A percentile compares a stretch with the other conserved stretches of the same genome.
Evolutionary conservation across 30 jellyfish, hydroid and myxozoan species (phyloP).

Genomic region (Aurelia coerulea): DNA sequence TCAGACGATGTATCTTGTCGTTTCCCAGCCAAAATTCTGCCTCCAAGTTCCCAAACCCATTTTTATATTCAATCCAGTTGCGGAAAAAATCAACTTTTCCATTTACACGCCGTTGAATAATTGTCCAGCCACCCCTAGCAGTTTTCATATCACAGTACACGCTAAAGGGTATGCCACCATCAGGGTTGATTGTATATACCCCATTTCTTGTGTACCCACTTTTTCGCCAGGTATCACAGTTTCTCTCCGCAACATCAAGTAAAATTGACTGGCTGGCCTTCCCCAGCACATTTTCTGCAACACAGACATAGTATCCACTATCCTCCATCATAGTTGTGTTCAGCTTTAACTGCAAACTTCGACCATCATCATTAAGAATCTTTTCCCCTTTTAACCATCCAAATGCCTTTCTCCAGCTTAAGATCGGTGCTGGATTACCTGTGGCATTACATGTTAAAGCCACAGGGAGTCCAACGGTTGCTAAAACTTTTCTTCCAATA

Average conservation of each 20-base stretch:
- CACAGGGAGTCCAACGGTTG: no score
- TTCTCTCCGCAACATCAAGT: neutral
- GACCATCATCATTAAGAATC: no score
- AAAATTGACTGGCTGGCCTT: no score
- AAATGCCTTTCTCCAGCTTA: no score
- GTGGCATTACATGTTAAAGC: no score
- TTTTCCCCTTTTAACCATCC: no score
- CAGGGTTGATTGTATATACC: slow-evolving; percentile 22
- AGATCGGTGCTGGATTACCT: no score
- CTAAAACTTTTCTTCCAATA: no score
- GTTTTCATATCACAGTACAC: slow-evolving; percentile 42
- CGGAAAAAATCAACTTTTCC: slow-evolving; percentile 39
- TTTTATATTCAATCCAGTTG: slow-evolving; percentile 36
- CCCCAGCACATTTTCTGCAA: no score
- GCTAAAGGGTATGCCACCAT: neutral
- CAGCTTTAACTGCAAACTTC: no score
- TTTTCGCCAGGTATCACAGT: neutral
- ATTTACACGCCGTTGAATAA: slow-evolving; percentile 33
- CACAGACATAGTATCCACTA: no score
- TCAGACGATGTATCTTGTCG: slow-evolving; percentile 26
- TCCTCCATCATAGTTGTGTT: no score
- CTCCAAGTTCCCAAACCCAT: slow-evolving; percentile 27
- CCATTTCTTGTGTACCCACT: neutral
- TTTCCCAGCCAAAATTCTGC: slow-evolving; percentile 53
- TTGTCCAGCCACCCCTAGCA: slow-evolving; percentile 48